Base-by-base conservation (phyloP, 1,140 invertebrate species). In the Coboldia fuscipes region DNA sequence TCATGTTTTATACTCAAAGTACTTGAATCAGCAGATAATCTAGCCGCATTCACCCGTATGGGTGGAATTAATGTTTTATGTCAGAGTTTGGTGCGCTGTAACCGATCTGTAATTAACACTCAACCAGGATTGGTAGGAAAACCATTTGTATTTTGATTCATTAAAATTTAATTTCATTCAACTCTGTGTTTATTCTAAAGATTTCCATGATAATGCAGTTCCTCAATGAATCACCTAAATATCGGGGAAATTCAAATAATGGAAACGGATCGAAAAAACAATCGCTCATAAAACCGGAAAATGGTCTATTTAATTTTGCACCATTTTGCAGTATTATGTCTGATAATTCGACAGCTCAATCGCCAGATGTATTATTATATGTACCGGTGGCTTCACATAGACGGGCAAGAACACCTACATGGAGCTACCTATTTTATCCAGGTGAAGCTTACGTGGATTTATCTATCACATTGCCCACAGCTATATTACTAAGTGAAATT, bases 401-500 rank as follows among this genome's bases (percentile, higher is more conserved):
- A 40, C 59, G 84, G 40, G 78, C 84, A 1, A 63, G 85, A 34
- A 80, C 80, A 6, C 75, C 86, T 2, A 78, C 84, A 27, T 89
- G 85, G 80, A 81, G 80, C 21, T 88, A 90, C 56, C 82, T 90
- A 55, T 93, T 88, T 58, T 86, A 84, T 56, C 81, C 82, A 1
- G 81, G 86, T 42, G 85, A 92, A 57, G 70, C 70, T 8, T 82
- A 77, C 59, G 75, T 89, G 1, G 83, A 89, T 50, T 61, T 92
- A 5, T 80, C 73, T 5, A 68, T 92, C 15, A 75, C 72, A n/a
- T 55, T 92, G 41, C 85, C 84, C 1, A 88, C 81, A 50, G 83
- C 85, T n/a, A 70, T 89, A 43, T 58, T 88, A 31, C 55, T 92
- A n/a, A 75, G 72, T 46, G 83, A 90, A 62, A 75, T 93, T 8